These are phyloP conservation scores for Cyclophora albipunctata DNA, from an alignment of 2,888 invertebrate genomes.

Conservation along the genomic window DNA sequence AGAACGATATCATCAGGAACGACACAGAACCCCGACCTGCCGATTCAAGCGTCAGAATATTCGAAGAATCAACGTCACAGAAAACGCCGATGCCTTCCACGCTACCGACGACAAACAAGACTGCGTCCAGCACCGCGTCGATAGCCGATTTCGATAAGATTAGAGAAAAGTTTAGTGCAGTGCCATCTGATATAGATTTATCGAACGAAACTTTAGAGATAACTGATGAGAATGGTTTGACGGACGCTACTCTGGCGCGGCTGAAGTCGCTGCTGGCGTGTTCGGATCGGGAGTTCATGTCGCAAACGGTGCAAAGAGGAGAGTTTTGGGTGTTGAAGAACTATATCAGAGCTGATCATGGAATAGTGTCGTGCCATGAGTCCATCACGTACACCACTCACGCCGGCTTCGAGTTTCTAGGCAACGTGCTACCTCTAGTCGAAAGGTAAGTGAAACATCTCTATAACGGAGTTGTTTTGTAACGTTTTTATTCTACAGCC, in stretches of 20 bases:
- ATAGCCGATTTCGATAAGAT: constrained; percentile 44
- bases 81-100: constrained; percentile 56
- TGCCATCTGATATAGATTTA: constrained; percentile 47
- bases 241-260: constrained; percentile 47
- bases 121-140: constrained; percentile 60
- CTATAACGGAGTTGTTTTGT: constrained; percentile 10
- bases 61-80: constrained; percentile 56
- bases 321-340: constrained; percentile 94
- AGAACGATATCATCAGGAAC: constrained; percentile 38
- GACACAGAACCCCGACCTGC: constrained; percentile 40
- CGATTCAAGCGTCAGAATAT: constrained; percentile 31
- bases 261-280: constrained; percentile 75
- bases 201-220: constrained; percentile 51
- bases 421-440: constrained; percentile 89
- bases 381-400: constrained; percentile 94
- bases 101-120: constrained; percentile 53
- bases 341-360: constrained; percentile 84
- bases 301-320: constrained; percentile 81
- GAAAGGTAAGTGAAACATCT: constrained; percentile 72
- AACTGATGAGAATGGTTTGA: constrained; percentile 52
- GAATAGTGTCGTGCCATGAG: constrained; percentile 83
- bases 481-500: constrained; percentile 19
- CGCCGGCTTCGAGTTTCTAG: constrained; percentile 92
- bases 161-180: constrained; percentile 36
- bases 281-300: constrained; percentile 76